Percentiles rank a stretch among this genome's conserved stretches.
Conservation (phyloP, 2,888 invertebrate species). For the Drosophila pseudotalamancana region DNA sequence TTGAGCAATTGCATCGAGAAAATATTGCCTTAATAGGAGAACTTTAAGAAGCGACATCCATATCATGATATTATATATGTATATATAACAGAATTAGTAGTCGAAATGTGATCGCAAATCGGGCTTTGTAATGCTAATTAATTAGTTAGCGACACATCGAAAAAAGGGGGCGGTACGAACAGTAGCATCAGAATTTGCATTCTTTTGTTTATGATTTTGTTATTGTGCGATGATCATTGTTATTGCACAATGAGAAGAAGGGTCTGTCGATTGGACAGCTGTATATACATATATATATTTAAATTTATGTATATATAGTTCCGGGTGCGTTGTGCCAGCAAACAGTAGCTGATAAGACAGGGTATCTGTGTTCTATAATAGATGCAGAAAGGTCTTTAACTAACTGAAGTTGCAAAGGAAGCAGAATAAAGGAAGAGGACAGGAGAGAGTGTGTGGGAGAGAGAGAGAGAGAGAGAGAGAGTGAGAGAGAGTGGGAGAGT, state of each 20-base stretch:
- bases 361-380: no score
- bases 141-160: slow-evolving; percentile 26
- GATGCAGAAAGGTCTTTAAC: neutral
- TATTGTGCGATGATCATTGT: slow-evolving; percentile 5
- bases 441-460: neutral
- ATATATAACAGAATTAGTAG: slow-evolving; percentile 31
- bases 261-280: neutral
- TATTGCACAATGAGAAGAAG: neutral
- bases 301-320: no score
- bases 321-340: slow-evolving; percentile 30
- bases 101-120: slow-evolving; percentile 21
- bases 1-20: no score
- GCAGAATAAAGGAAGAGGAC: neutral
- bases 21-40: no score
- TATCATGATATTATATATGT: neutral
- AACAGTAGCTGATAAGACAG: slow-evolving; percentile 16
- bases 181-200: slow-evolving; percentile 33
- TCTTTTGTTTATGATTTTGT: slow-evolving; percentile 25
- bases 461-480: neutral
- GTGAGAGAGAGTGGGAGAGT: neutral
- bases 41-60: no score
- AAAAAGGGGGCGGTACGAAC: slow-evolving; percentile 15
- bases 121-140: slow-evolving; percentile 40
- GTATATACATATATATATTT: no score
- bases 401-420: neutral